phyloP scores from a whole-genome alignment of 2,113 vertebrate genomes.

The Gadus chalcogrammus region DNA sequence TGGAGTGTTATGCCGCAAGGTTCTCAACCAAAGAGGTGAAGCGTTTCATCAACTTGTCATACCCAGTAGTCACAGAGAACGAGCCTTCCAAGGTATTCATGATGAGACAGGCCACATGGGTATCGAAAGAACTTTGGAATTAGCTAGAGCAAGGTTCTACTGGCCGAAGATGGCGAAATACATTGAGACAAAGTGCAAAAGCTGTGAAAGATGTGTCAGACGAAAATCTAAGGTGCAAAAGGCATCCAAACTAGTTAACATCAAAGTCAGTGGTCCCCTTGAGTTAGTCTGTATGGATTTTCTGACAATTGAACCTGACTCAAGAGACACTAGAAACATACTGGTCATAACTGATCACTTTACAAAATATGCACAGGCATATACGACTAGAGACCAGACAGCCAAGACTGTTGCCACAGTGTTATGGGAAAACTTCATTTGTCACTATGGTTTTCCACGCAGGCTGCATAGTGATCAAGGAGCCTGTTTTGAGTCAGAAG shows the following conservation, averaged over 20 bases:
- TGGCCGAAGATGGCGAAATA: too few relatives aligned
- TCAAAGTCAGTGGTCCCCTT: slow-evolving; percentile 11
- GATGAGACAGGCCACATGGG: slow-evolving; percentile 28
- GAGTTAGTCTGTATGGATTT: slow-evolving; percentile 29
- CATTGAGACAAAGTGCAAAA: slow-evolving; percentile 24
- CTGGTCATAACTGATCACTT: slow-evolving; percentile 32
- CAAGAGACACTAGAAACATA: slow-evolving; percentile 20
- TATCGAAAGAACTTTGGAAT: slow-evolving; percentile 24
- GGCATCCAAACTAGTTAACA: slow-evolving; percentile 21
- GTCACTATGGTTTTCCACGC: slow-evolving; percentile 31
- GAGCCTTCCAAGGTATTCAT: slow-evolving; percentile 21
- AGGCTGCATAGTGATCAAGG: slow-evolving; percentile 28
- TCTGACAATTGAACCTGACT: slow-evolving; percentile 14
- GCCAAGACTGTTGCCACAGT: slow-evolving; percentile 13
- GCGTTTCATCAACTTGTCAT: slow-evolving; percentile 15
- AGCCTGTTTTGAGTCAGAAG: slow-evolving; percentile 24
- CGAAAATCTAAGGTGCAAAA: slow-evolving; percentile 16
- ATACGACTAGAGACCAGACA: slow-evolving; percentile 27
- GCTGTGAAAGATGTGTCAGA: slow-evolving; percentile 12
- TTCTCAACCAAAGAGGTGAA: slow-evolving; percentile 2
- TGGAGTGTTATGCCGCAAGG: slow-evolving; percentile 11
- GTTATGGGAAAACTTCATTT: slow-evolving; percentile 29
- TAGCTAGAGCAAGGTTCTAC: slow-evolving; percentile 28
- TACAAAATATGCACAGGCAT: slow-evolving; percentile 28
- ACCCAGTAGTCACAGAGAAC: slow-evolving; percentile 1